Conservation (phyloP, 2,888 invertebrate genomes). For the Ptychoptera albimana region DNA sequence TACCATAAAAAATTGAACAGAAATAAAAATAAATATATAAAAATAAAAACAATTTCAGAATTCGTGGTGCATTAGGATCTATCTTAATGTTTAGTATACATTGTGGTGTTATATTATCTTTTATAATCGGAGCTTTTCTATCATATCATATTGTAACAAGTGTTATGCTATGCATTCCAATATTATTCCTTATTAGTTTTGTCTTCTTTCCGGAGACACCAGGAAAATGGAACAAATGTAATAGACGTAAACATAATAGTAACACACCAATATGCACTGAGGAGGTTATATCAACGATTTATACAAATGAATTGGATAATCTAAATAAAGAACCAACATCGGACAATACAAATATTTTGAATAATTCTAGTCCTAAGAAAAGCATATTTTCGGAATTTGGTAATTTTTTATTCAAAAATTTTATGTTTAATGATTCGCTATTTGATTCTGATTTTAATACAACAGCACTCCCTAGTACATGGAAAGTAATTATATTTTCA, state of each 20-base stretch:
- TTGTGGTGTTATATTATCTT: constrained; percentile 4
- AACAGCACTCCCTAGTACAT: constrained; percentile 17
- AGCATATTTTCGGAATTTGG: too few relatives aligned
- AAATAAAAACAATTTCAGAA: background rate
- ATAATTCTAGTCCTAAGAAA: too few relatives aligned
- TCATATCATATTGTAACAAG: constrained; percentile 3
- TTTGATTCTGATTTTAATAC: background rate
- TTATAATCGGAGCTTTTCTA: constrained; percentile 4
- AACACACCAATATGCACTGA: background rate
- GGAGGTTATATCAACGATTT: too few relatives aligned
- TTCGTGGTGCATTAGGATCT: constrained; percentile 7
- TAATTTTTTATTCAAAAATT: background rate
- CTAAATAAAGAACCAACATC: too few relatives aligned
- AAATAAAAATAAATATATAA: background rate
- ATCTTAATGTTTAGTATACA: constrained; percentile 2
- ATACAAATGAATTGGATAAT: too few relatives aligned
- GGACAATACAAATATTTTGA: too few relatives aligned
- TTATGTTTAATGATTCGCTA: too few relatives aligned
- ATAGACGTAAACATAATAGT: too few relatives aligned
- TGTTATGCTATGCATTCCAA: constrained; percentile 4
- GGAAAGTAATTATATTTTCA: constrained; percentile 21
- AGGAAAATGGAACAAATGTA: constrained; percentile 5
- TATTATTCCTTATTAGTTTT: constrained; percentile 2
- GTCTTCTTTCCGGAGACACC: constrained; percentile 5
- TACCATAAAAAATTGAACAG: background rate